Conservation (phyloP, 2,797 vertebrate species). For the Oophaga sylvatica region DNA sequence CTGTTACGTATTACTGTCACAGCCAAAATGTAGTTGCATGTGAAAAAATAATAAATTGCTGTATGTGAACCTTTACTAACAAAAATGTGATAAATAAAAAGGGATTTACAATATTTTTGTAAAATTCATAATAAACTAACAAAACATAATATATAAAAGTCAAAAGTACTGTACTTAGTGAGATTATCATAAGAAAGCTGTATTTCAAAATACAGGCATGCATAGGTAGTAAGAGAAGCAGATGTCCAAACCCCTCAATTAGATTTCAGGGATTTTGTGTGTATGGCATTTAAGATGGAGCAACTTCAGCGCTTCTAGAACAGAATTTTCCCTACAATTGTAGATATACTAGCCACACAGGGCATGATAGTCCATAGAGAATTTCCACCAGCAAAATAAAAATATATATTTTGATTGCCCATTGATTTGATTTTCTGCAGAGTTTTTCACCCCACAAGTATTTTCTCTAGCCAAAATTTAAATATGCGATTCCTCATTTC, state of each 20-base stretch:
- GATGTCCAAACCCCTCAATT: neutral
- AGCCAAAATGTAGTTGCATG: conserved; percentile 11
- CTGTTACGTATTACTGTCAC: conserved; percentile 26
- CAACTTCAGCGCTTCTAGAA: too few relatives aligned
- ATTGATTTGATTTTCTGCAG: too few relatives aligned
- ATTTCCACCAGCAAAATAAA: too few relatives aligned
- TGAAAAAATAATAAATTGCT: neutral
- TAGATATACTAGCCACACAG: too few relatives aligned
- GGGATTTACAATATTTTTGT: neutral
- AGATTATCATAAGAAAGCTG: neutral
- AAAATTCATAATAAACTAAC: neutral
- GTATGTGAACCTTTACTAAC: neutral
- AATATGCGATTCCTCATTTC: neutral
- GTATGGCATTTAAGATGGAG: too few relatives aligned
- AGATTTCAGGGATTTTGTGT: too few relatives aligned
- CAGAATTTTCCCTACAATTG: too few relatives aligned
- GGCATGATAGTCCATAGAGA: too few relatives aligned
- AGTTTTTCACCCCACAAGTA: too few relatives aligned
- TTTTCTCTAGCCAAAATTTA: neutral
- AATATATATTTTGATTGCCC: too few relatives aligned
- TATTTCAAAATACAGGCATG: neutral
- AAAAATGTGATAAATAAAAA: neutral
- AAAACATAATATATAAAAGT: neutral
- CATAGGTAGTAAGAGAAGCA: neutral
- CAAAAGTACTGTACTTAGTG: neutral